Evolutionary conservation across 1,140 invertebrate species (phyloP).

Genomic region (Drosophila funebris): DNA sequence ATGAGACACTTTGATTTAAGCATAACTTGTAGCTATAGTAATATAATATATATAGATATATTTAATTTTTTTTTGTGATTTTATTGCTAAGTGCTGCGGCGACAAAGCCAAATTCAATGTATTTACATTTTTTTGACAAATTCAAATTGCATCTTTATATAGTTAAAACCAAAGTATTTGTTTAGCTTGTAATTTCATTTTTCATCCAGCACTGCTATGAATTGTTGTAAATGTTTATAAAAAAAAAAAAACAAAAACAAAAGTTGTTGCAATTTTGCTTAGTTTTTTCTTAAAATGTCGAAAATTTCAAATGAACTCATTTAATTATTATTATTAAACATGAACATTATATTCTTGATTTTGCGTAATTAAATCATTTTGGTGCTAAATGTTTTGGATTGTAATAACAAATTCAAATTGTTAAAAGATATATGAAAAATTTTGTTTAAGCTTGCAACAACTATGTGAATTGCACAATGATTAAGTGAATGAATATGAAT

Average conservation of each 20-base stretch:
- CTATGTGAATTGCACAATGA: constrained; percentile 29
- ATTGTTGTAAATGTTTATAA: background rate
- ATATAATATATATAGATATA: constrained; percentile 35
- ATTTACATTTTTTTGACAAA: constrained; percentile 23
- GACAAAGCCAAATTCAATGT: constrained; percentile 7
- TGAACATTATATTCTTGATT: constrained; percentile 18
- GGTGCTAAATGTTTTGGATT: constrained; percentile 74
- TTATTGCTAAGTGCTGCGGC: constrained; percentile 66
- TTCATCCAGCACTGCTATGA: background rate
- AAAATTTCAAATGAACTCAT: constrained; percentile 42
- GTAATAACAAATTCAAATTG: constrained; percentile 48
- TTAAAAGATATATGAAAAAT: constrained; percentile 50
- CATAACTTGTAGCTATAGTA: constrained; percentile 14
- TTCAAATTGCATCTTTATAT: constrained; percentile 11
- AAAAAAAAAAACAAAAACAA: too few relatives aligned
- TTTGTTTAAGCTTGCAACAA: constrained; percentile 72
- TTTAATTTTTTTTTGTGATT: constrained; percentile 81
- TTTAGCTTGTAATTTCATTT: constrained; percentile 40
- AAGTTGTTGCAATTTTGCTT: constrained; percentile 70
- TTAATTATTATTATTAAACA: constrained; percentile 1
- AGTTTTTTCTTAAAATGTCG: constrained; percentile 53
- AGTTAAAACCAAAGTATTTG: constrained; percentile 73
- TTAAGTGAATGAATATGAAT: constrained; percentile 9
- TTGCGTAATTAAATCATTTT: constrained; percentile 67
- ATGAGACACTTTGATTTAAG: constrained; percentile 39